Conservation (phyloP, 2,888 invertebrate species). For the Oegoconia quadripuncta region DNA sequence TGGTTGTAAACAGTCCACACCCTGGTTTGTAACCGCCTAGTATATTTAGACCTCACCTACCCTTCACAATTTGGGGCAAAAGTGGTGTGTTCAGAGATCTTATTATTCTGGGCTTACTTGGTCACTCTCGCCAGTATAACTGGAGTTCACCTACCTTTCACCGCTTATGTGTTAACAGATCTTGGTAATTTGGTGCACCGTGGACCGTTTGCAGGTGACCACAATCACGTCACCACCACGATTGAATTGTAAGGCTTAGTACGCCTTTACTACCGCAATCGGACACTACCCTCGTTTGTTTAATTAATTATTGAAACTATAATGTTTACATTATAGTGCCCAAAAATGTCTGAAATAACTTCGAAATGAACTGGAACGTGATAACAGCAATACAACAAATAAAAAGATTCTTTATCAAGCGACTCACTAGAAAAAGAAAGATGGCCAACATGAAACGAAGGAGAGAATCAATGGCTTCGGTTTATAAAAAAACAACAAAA, state of each 20-base stretch:
- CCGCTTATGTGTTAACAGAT: constrained; percentile 22
- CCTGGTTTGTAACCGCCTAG: constrained; percentile 52
- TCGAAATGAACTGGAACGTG: constrained; percentile 30
- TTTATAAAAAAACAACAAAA: constrained; percentile 66
- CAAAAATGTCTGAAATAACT: constrained; percentile 24
- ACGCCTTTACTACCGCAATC: constrained; percentile 38
- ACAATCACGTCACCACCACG: constrained; percentile 58
- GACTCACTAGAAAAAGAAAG: constrained; percentile 29
- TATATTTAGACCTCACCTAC: constrained; percentile 31
- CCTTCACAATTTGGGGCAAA: constrained; percentile 20
- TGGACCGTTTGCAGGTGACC: constrained; percentile 49
- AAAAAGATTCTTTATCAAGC: constrained; percentile 29
- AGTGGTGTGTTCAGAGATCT: constrained; percentile 31
- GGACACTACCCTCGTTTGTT: constrained; percentile 41
- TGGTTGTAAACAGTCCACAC: constrained; percentile 67
- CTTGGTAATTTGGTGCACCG: constrained; percentile 38
- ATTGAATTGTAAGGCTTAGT: constrained; percentile 64
- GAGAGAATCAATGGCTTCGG: constrained; percentile 64
- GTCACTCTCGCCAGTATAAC: constrained; percentile 38
- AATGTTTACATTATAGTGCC: too few relatives aligned
- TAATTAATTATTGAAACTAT: neutral
- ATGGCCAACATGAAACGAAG: constrained; percentile 52
- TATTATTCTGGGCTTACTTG: constrained; percentile 43
- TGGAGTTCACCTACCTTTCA: constrained; percentile 31
- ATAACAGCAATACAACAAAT: constrained; percentile 30